Conservation (phyloP, 2,113 vertebrate genomes). For the Etia nguti region DNA sequence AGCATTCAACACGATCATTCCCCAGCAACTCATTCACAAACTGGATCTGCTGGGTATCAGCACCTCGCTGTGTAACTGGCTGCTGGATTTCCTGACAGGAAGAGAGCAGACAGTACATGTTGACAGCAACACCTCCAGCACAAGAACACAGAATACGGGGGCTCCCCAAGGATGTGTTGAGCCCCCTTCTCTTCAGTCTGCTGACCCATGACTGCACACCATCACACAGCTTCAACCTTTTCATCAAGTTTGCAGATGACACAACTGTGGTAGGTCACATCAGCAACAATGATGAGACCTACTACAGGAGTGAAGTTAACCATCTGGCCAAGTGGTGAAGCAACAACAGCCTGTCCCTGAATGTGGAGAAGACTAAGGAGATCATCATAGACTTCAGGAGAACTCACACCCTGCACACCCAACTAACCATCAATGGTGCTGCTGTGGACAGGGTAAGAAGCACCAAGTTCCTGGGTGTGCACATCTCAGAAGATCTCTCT, state of each 20-base stretch:
- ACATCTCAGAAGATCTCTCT: background rate
- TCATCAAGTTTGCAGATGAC: background rate
- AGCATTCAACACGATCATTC: background rate
- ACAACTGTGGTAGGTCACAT: background rate
- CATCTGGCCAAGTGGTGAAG: fast-evolving
- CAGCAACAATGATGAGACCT: background rate
- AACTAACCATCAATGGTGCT: background rate
- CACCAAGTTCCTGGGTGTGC: background rate
- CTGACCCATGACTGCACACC: background rate
- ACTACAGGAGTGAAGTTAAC: background rate
- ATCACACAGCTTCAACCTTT: background rate
- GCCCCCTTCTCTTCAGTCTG: background rate
- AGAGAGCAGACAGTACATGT: background rate
- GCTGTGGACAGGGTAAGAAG: fast-evolving
- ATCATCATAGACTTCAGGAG: background rate
- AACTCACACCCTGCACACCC: background rate
- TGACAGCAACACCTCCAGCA: background rate
- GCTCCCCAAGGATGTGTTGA: background rate
- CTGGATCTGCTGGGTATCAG: background rate
- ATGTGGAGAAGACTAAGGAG: background rate
- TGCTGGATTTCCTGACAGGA: background rate
- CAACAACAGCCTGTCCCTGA: background rate
- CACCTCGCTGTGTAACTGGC: background rate
- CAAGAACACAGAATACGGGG: fast-evolving
- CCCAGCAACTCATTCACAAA: background rate